Evolutionary conservation across 2,888 invertebrate genomes (phyloP).

Genomic region (Neoaliturus tenellus): DNA sequence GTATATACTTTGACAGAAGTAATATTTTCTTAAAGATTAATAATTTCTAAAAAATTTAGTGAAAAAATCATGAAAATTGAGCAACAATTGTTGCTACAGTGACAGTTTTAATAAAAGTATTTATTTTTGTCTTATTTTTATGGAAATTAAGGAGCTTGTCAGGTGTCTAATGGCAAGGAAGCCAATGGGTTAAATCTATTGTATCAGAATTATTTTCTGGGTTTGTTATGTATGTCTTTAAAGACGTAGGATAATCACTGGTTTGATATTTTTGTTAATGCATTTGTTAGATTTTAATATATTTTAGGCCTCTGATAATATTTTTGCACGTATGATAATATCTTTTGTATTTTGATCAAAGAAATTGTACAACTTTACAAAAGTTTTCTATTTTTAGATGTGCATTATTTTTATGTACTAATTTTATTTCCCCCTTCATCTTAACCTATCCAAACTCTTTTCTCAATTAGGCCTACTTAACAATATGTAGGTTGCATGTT

Average conservation of each 20-base stretch:
- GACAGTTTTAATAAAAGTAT: background rate
- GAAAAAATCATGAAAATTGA: too few species aligned
- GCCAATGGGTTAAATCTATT: background rate
- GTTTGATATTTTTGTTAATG: background rate
- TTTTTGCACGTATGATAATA: too few species aligned
- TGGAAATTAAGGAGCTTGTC: background rate
- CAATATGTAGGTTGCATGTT: background rate
- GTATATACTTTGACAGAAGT: too few species aligned
- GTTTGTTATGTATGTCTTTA: background rate
- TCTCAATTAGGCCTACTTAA: background rate
- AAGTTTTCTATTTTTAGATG: too few species aligned
- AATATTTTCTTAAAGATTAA: too few species aligned
- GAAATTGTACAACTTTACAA: too few species aligned
- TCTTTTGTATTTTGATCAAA: too few species aligned
- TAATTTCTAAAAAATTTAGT: too few species aligned
- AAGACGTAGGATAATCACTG: background rate
- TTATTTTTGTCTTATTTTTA: background rate
- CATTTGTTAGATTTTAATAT: constrained; percentile 16
- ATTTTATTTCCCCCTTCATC: too few species aligned
- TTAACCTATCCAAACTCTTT: background rate
- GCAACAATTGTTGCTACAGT: background rate
- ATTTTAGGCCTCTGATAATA: background rate
- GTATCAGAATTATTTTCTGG: background rate
- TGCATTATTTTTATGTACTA: too few species aligned
- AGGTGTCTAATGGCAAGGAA: too few species aligned